Conservation (phyloP, 2,888 invertebrate species). For the Aphelenchoides bicaudatus region DNA sequence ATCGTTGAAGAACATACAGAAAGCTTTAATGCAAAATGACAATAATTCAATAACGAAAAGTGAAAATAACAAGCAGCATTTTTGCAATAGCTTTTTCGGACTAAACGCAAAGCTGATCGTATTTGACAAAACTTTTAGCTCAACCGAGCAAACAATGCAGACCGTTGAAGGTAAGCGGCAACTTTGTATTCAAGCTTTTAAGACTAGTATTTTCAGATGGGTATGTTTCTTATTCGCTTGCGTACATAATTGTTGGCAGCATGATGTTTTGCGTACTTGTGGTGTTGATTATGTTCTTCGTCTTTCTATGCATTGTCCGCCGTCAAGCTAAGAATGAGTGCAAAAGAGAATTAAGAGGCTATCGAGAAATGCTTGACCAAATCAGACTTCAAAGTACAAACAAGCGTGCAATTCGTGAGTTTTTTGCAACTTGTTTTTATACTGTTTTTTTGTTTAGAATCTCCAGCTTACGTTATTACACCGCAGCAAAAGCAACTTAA, state of each 20-base stretch:
- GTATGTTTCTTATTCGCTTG: not conserved
- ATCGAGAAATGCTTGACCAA: constrained; percentile 4
- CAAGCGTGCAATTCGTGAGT: not conserved
- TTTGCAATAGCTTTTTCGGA: no score
- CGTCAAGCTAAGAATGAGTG: not conserved
- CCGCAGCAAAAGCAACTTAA: not conserved
- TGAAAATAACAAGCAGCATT: no score
- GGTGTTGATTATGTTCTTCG: not conserved
- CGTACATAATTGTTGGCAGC: not conserved
- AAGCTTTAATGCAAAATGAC: no score
- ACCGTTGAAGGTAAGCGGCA: not conserved
- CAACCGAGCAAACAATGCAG: not conserved
- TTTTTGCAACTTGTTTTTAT: not conserved
- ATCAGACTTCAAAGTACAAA: not conserved
- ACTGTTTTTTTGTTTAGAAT: not conserved
- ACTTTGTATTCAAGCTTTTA: not conserved
- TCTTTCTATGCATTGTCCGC: not conserved
- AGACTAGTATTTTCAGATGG: constrained; percentile 2
- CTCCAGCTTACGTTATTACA: constrained; percentile 2
- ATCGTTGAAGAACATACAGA: not conserved
- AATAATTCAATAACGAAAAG: no score
- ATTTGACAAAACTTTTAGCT: no score
- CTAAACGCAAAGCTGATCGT: no score
- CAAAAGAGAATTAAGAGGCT: not conserved
- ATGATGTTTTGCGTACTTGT: not conserved